Evolutionary conservation across 2,113 vertebrate genomes (phyloP).

Genomic region (Nibea albiflora): DNA sequence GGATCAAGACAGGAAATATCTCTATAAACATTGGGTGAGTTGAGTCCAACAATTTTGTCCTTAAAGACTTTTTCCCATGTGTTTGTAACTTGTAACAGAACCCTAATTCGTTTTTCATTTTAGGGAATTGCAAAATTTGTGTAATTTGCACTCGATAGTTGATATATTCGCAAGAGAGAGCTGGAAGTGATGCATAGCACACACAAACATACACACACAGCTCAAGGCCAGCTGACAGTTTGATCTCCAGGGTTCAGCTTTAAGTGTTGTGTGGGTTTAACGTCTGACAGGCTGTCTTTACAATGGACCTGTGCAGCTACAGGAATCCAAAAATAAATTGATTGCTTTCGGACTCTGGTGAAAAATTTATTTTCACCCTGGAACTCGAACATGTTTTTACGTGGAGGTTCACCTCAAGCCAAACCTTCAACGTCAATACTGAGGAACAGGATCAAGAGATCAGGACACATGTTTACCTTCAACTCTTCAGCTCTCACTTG

Average conservation of each 20-base stretch:
- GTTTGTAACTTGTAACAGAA: conserved; percentile 7
- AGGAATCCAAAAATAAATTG: conserved; percentile 16
- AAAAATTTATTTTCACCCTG: conserved; percentile 5
- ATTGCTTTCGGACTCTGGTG: conserved; percentile 2
- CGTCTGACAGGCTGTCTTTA: conserved; percentile 43
- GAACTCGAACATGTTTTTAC: conserved; percentile 19
- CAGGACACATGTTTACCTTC: not conserved
- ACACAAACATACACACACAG: not conserved
- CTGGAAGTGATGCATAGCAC: not conserved
- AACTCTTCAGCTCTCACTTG: not conserved
- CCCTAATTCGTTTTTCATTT: conserved; percentile 23
- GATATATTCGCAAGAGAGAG: conserved; percentile 22
- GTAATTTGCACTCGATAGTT: conserved; percentile 42
- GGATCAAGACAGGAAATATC: not conserved
- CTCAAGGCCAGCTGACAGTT: conserved; percentile 11
- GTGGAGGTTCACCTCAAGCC: conserved; percentile 4
- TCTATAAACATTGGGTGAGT: not conserved
- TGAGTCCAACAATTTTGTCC: conserved; percentile 16
- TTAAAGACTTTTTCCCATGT: conserved; percentile 18
- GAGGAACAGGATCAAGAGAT: not conserved
- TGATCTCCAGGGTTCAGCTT: conserved; percentile 13
- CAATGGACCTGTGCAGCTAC: conserved; percentile 17
- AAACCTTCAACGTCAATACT: conserved; percentile 13
- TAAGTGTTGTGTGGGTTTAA: conserved; percentile 33
- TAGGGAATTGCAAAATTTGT: not conserved